A percentile compares a stretch with the other conserved stretches of the same genome.
Conservation (phyloP, 2,113 vertebrate genomes). For the Corvus moneduloides region DNA sequence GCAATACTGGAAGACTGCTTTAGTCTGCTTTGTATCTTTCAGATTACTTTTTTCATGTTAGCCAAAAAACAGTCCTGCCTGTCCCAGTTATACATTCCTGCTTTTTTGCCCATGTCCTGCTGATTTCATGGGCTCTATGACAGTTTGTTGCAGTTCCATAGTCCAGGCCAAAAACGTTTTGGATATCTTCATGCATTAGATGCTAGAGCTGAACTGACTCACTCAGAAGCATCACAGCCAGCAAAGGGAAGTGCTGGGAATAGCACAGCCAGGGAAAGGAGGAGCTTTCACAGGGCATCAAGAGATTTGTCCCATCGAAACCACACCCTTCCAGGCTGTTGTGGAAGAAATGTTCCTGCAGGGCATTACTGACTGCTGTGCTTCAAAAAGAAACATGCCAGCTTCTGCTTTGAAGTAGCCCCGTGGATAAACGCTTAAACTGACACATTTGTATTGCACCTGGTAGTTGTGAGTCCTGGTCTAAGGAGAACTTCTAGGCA, state of each 20-base stretch:
- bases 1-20: background rate
- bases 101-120: background rate
- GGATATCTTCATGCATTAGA: background rate
- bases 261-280: background rate
- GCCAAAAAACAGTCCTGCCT: background rate
- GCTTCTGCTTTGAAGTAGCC: background rate
- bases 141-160: background rate
- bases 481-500: background rate
- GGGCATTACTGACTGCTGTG: background rate
- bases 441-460: background rate
- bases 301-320: background rate
- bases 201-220: background rate
- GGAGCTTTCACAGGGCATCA: fast-evolving
- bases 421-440: background rate
- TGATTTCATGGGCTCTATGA: background rate
- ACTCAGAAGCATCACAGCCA: fast-evolving
- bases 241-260: background rate
- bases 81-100: background rate
- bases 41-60: background rate
- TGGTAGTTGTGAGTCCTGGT: background rate
- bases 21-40: background rate
- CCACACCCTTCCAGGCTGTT: fast-evolving
- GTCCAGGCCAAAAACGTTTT: background rate
- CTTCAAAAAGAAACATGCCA: background rate
- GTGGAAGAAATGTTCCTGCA: background rate